phyloP scores from a whole-genome alignment of 2,797 vertebrate genomes.

The Phoeniculus purpureus region DNA sequence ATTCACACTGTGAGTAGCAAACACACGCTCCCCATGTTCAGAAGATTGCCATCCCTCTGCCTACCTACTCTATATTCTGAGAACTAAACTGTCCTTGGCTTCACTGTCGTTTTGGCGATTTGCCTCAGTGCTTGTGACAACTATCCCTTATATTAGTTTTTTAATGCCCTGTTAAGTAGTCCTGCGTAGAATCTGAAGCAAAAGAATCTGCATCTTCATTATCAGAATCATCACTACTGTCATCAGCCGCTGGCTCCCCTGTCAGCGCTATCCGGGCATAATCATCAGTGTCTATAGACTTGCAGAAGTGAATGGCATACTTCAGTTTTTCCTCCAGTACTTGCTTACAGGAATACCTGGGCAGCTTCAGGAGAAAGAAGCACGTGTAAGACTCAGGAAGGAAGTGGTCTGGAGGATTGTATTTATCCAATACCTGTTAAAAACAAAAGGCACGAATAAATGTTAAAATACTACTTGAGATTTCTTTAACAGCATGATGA shows the following conservation, averaged over 20 bases:
- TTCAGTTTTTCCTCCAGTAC: slow-evolving; percentile 98
- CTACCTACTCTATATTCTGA: background rate
- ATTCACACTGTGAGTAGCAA: slow-evolving; percentile 38
- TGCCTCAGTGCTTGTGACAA: slow-evolving; percentile 29
- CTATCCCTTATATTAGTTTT: background rate
- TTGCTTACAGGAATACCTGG: slow-evolving; percentile 95
- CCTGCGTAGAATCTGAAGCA: slow-evolving; percentile 97
- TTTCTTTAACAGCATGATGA: background rate
- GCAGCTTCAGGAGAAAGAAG: slow-evolving; percentile 98
- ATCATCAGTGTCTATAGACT: slow-evolving; percentile 98
- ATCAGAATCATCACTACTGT: slow-evolving; percentile 96
- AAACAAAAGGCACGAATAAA: background rate
- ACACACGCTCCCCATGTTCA: background rate
- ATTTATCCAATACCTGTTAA: slow-evolving; percentile 94
- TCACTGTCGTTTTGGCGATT: slow-evolving; percentile 17
- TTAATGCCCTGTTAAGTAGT: slow-evolving; percentile 96
- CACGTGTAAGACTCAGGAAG: slow-evolving; percentile 98
- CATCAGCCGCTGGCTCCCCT: slow-evolving; percentile 91
- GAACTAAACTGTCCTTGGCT: slow-evolving; percentile 26
- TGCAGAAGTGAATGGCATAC: slow-evolving; percentile 99
- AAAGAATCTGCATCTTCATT: slow-evolving; percentile 98
- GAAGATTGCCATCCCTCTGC: slow-evolving; percentile 23
- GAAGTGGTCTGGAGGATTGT: slow-evolving; percentile 98
- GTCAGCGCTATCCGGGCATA: slow-evolving; percentile 96
- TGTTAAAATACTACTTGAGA: background rate